Percentiles rank a stretch among this genome's conserved stretches.
These are phyloP conservation scores for Cantharis lateralis DNA, from an alignment of 2,888 invertebrate species.

Conservation along the genomic window DNA sequence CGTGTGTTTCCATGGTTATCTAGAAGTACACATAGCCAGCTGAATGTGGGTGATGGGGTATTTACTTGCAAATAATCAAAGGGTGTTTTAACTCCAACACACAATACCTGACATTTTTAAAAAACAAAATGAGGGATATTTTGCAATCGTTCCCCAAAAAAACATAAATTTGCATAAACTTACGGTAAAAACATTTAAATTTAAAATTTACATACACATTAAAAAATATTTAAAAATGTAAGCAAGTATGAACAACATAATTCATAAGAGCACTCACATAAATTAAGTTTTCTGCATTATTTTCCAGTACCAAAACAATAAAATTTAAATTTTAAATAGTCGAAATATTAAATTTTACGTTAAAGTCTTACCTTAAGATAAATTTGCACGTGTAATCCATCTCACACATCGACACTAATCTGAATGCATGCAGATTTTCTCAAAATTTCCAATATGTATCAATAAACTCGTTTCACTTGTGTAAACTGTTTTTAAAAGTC, in stretches of 20 bases:
- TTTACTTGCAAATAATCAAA: constrained; percentile 17
- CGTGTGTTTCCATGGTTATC: constrained; percentile 34
- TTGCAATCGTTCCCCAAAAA: background rate
- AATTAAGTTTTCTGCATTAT: background rate
- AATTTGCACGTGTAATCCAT: constrained; percentile 28
- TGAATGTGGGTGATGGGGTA: constrained; percentile 23
- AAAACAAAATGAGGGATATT: background rate
- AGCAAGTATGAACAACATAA: background rate
- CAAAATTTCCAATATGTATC: background rate
- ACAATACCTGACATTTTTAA: background rate
- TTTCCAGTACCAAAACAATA: background rate
- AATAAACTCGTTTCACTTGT: background rate
- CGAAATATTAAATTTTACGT: background rate
- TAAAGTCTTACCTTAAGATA: constrained; percentile 19
- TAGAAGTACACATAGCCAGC: constrained; percentile 32
- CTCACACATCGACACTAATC: constrained; percentile 12
- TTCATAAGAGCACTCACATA: background rate
- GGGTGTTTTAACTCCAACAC: constrained; percentile 11
- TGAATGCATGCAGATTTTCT: background rate
- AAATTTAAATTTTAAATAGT: background rate
- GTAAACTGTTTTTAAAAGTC: background rate
- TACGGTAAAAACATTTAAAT: background rate
- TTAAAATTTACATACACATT: background rate
- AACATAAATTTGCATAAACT: background rate
- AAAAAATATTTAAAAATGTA: background rate